These are phyloP conservation scores for Sclerodermus sp. DNA, from an alignment of 2,888 invertebrate genomes.

Conservation along the genomic window DNA sequence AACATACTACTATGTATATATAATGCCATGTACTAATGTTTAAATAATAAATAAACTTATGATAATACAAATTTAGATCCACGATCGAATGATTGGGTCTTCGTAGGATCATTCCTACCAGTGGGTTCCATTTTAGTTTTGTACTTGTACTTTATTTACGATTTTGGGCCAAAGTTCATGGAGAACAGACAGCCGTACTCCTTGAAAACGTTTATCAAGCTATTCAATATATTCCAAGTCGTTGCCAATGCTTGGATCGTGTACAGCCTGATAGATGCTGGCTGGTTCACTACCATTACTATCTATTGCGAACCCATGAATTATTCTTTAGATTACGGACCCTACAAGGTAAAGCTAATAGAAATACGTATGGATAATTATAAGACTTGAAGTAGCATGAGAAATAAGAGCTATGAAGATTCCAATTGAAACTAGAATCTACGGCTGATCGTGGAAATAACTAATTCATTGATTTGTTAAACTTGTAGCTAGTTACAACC, in stretches of 20 bases:
- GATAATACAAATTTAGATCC: no score
- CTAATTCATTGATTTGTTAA: no score
- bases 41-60: no score
- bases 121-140: conserved; percentile 59
- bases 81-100: background rate
- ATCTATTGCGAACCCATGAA: conserved; percentile 70
- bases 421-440: no score
- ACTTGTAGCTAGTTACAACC: conserved; percentile 41
- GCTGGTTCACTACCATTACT: conserved; percentile 20
- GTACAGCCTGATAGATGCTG: conserved; percentile 57
- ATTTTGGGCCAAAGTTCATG: conserved; percentile 71
- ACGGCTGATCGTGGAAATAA: no score
- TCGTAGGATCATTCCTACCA: conserved; percentile 64
- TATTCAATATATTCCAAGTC: conserved; percentile 78
- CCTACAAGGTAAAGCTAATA: conserved; percentile 4
- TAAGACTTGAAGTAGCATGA: no score
- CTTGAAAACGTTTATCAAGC: conserved; percentile 67
- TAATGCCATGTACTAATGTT: no score
- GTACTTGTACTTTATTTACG: conserved; percentile 64
- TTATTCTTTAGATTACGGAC: conserved; percentile 63
- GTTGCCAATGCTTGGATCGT: conserved; percentile 62
- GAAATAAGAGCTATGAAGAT: no score
- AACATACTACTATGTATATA: no score
- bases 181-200: conserved; percentile 67
- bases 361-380: no score